These are phyloP conservation scores for Oreochromis spilurus DNA, from an alignment of 2,113 vertebrate species.

Conservation along the genomic window DNA sequence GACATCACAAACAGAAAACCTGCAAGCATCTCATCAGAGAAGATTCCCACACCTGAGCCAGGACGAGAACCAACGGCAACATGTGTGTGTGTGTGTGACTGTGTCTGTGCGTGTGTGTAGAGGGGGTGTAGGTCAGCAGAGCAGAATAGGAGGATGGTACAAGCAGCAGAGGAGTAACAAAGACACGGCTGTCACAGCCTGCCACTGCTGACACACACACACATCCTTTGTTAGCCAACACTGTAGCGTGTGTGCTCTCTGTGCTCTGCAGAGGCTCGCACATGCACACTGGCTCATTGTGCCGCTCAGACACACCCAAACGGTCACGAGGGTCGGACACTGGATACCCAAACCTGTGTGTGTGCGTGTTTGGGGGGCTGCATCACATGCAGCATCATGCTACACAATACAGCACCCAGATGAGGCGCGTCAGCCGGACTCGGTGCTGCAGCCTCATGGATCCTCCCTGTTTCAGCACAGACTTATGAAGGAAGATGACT, in stretches of 20 bases:
- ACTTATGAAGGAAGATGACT: background rate
- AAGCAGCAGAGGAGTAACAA: conserved; percentile 7
- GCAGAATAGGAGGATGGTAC: conserved; percentile 29
- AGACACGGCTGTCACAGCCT: conserved; percentile 39
- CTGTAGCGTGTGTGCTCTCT: background rate
- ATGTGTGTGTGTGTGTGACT: background rate
- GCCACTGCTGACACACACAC: background rate
- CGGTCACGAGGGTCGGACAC: background rate
- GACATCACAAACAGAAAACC: background rate
- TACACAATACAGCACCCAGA: background rate
- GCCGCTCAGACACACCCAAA: background rate
- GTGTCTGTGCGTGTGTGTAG: background rate
- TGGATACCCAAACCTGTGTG: background rate
- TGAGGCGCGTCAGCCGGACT: background rate
- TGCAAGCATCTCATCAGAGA: background rate
- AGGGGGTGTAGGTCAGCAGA: background rate
- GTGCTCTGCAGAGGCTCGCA: background rate
- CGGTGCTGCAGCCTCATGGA: background rate
- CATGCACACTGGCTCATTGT: background rate
- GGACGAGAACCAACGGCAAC: background rate
- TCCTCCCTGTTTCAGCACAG: background rate
- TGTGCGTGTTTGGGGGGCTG: background rate
- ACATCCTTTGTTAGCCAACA: background rate
- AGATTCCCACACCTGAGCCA: background rate
- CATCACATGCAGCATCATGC: background rate